Conservation (phyloP, 2,797 vertebrate species). For the Leuciscus waleckii region DNA sequence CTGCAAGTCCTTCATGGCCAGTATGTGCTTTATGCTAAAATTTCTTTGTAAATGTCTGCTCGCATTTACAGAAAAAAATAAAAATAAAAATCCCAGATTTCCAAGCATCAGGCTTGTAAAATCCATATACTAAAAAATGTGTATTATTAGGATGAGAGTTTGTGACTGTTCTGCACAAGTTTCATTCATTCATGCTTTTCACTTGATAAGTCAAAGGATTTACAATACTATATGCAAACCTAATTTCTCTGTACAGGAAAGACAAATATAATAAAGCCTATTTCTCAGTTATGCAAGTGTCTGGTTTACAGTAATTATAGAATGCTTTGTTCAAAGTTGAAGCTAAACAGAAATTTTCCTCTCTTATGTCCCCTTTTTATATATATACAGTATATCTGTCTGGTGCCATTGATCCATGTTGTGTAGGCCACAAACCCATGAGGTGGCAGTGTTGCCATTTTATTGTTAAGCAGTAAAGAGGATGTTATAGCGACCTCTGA, state of each 20-base stretch:
- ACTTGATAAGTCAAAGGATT: neutral
- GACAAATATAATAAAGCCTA: conserved; percentile 11
- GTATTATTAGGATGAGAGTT: neutral
- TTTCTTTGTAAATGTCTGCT: neutral
- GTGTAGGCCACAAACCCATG: conserved; percentile 10
- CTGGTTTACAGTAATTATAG: neutral
- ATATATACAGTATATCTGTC: neutral
- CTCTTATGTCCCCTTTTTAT: no score
- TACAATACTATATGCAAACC: neutral
- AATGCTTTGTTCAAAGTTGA: neutral
- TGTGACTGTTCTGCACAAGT: neutral
- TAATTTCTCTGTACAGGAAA: conserved; percentile 7
- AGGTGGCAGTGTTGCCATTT: conserved; percentile 49
- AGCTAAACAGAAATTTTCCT: neutral
- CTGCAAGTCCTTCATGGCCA: no score
- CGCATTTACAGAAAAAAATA: neutral
- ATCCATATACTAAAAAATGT: neutral
- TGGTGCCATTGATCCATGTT: neutral
- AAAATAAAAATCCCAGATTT: neutral
- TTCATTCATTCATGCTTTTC: conserved; percentile 2
- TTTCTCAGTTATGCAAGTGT: neutral
- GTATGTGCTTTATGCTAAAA: neutral
- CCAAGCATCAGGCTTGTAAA: neutral
- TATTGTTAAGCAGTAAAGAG: neutral
- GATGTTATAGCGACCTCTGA: neutral